A percentile compares a stretch with the other conserved stretches of the same genome.
phyloP scores from a whole-genome alignment of 1,140 invertebrate genomes.

The Drosophila subobscura region DNA sequence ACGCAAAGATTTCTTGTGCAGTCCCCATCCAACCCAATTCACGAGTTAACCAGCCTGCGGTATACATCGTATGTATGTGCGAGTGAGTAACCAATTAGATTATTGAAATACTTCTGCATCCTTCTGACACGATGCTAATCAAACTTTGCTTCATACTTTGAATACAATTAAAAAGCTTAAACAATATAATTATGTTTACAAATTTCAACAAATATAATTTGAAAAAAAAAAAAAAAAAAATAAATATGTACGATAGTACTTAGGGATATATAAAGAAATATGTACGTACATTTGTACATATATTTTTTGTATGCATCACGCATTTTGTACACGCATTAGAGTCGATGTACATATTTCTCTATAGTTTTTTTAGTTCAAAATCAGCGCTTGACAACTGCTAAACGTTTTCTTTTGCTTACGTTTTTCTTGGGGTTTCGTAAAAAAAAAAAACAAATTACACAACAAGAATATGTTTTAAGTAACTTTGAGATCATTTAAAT shows the following conservation, averaged over 20 bases:
- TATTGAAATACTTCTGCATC: conserved; percentile 3
- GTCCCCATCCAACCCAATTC: conserved; percentile 2
- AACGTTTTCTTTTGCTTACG: conserved; percentile 9
- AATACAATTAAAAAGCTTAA: conserved; percentile 22
- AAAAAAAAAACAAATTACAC: conserved; percentile 62
- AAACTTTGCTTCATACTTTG: neutral
- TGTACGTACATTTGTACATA: conserved; percentile 17
- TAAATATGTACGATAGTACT: conserved; percentile 8
- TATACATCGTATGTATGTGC: too few species aligned
- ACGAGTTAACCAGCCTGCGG: too few species aligned
- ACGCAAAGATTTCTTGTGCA: neutral
- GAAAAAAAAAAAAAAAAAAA: conserved; percentile 12
- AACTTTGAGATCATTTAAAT: conserved; percentile 83
- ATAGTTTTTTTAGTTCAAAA: conserved; percentile 35
- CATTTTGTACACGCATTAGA: conserved; percentile 15
- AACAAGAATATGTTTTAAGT: conserved; percentile 79
- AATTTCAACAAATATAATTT: conserved; percentile 16
- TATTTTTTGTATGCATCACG: conserved; percentile 42
- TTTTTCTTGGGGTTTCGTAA: conserved; percentile 21
- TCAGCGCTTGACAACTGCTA: conserved; percentile 28
- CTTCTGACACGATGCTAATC: conserved; percentile 17
- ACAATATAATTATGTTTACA: conserved; percentile 16
- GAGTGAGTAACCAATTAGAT: neutral
- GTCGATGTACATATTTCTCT: conserved; percentile 11
- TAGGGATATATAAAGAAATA: conserved; percentile 26